Evolutionary conservation across 2,888 invertebrate species (phyloP).

Genomic region (Lepidonotus clava): DNA sequence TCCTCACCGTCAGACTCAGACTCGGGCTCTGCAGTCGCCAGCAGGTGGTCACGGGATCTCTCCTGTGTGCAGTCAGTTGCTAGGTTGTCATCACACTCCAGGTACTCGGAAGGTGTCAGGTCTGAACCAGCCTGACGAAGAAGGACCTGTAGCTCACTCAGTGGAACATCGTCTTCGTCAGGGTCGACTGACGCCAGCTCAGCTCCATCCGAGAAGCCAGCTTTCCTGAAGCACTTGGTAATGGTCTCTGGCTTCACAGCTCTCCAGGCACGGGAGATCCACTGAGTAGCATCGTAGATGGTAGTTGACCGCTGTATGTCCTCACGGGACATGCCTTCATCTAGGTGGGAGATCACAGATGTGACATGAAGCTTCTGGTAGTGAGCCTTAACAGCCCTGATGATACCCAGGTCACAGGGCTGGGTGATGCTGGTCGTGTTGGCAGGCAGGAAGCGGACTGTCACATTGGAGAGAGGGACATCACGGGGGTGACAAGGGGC

Average conservation of each 20-base stretch:
- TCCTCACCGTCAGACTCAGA: too few relatives aligned
- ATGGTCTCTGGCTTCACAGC: neutral
- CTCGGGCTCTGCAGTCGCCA: too few relatives aligned
- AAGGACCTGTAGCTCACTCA: neutral
- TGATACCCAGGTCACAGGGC: conserved; percentile 13
- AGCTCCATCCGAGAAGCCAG: neutral
- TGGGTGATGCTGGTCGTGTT: neutral
- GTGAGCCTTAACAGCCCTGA: neutral
- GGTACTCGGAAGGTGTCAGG: neutral
- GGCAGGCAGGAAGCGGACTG: neutral
- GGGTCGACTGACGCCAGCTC: neutral
- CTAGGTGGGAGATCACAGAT: neutral
- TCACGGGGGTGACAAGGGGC: neutral
- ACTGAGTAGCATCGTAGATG: neutral
- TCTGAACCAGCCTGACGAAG: neutral
- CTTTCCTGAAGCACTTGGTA: conserved; percentile 10
- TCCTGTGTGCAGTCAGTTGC: neutral
- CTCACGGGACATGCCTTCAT: neutral
- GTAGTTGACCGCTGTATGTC: neutral
- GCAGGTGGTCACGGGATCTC: too few relatives aligned
- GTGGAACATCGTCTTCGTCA: neutral
- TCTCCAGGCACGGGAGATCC: neutral
- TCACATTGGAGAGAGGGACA: neutral
- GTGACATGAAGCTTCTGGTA: neutral
- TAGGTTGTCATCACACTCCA: neutral